A percentile compares a stretch with the other conserved stretches of the same genome.
phyloP scores from a whole-genome alignment of 1,140 invertebrate genomes.

The Drosophila orena region DNA sequence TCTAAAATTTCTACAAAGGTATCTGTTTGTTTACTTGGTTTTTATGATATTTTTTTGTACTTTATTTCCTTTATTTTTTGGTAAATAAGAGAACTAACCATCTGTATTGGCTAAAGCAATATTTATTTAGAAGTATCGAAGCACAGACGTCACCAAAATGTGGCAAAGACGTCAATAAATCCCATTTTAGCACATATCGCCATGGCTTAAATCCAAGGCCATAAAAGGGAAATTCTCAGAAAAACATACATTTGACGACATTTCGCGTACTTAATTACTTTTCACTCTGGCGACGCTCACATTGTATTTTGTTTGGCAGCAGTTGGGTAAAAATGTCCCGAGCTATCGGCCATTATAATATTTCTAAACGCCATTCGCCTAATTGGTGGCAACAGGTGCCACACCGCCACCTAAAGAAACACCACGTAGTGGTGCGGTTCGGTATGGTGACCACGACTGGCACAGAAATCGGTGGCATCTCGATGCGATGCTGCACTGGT shows the following conservation, averaged over 20 bases:
- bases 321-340: slow-evolving; percentile 25
- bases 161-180: slow-evolving; percentile 38
- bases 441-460: slow-evolving; percentile 39
- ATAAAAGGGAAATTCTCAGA: slow-evolving; percentile 15
- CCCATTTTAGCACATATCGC: slow-evolving; percentile 13
- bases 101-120: background rate
- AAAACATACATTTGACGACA: background rate
- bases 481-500: slow-evolving; percentile 9
- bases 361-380: slow-evolving; percentile 23
- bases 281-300: slow-evolving; percentile 37
- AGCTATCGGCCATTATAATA: slow-evolving; percentile 29
- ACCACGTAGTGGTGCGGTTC: background rate
- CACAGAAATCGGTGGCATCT: slow-evolving; percentile 22
- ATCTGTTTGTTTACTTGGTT: background rate
- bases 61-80: background rate
- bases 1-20: background rate
- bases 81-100: background rate
- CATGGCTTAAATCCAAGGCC: background rate
- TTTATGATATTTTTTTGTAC: background rate
- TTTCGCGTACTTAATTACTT: slow-evolving; percentile 25
- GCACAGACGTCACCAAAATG: slow-evolving; percentile 21
- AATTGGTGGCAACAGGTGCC: slow-evolving; percentile 71
- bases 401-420: no score
- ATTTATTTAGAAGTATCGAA: background rate
- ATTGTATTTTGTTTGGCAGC: slow-evolving; percentile 16